Percentiles rank a stretch among this genome's conserved stretches.
Evolutionary conservation across 2,888 invertebrate genomes (phyloP).

Genomic region (Stenurella melanura): DNA sequence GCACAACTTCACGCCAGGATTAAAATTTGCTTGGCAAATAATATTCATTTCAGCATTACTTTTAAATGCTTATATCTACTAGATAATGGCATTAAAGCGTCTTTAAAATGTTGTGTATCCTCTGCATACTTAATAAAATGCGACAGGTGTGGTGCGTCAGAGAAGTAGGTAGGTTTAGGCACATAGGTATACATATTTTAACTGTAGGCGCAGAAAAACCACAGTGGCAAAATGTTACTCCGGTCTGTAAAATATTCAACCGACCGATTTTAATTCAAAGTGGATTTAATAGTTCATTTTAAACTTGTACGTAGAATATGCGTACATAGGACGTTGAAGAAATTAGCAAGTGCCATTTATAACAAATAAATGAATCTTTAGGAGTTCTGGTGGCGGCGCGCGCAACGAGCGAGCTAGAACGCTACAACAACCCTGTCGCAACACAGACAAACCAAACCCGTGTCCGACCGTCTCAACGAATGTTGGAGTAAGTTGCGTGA

Average conservation of each 20-base stretch:
- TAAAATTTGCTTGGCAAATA: neutral
- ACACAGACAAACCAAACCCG: slow-evolving; percentile 62
- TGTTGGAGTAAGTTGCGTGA: slow-evolving; percentile 54
- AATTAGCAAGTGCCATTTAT: slow-evolving; percentile 37
- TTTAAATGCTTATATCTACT: no score
- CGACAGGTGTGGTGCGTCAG: slow-evolving; percentile 38
- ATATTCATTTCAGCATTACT: neutral
- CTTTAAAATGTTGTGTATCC: slow-evolving; percentile 5
- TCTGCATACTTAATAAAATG: slow-evolving; percentile 30
- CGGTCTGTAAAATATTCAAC: neutral
- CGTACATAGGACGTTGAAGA: neutral
- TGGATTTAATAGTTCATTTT: neutral
- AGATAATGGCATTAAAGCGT: neutral
- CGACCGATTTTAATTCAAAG: neutral
- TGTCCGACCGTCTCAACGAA: slow-evolving; percentile 51
- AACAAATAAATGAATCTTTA: slow-evolving; percentile 39
- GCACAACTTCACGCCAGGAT: neutral
- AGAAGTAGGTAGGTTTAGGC: neutral
- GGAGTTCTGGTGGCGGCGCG: slow-evolving; percentile 51
- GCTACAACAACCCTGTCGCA: slow-evolving; percentile 65
- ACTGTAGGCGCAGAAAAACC: slow-evolving; percentile 12
- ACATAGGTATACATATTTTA: neutral
- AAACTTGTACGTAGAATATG: neutral
- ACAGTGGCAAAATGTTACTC: neutral
- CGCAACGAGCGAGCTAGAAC: slow-evolving; percentile 56